Evolutionary conservation across 2,888 invertebrate species (phyloP), one percentile per base, ranked within the genome.

Genomic region (Drosophila colorata): DNA sequence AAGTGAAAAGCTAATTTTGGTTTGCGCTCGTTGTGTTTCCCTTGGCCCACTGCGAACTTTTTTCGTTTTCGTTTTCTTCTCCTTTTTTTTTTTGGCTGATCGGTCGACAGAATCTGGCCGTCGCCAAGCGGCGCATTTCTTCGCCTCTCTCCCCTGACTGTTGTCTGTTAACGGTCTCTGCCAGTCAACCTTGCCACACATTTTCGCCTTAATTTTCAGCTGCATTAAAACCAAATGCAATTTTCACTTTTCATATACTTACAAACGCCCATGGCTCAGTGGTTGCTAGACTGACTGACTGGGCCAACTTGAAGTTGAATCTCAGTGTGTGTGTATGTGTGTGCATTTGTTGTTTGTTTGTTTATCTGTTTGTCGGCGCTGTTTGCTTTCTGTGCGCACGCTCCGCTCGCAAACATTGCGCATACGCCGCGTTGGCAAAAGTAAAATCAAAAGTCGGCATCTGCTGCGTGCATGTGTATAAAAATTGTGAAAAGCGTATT

Each of bases 401-500:
- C 56, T 77, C 59, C 48, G 69, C 66, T 77, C 37, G 70, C 82
- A 84, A 84, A 84, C 72, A 84, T 87, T 87, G 87, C 83, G 76
- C 86, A 82, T 87, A 81, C 84, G 83, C 78, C 83, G 74, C 70
- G 73, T 84, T 67, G 59, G 68, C 69, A 63, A 78, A 76, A 76
- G 69, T 70, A 77, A 86, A 86, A 83, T 77, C 74, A 82, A 80
- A 77, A 86, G 68, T 69, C 67, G 64, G 63, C 74, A 66, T 71
- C 61, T 63, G 56, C 55, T 57, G 40, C 44, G 59, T 67, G 55
- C 59, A 57, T 68, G 51, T 80, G 68, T 75, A 74, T 71, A 52
- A 59, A 83, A 87, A 82, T 87, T 82, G 86, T 87, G 88, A 85
- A 87, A 87, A 84, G 79, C 84, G 84, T 84, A 87, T 87, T 78